Evolutionary conservation across 2,797 vertebrate genomes (phyloP).

Genomic region (Tauraco hartlaubi): DNA sequence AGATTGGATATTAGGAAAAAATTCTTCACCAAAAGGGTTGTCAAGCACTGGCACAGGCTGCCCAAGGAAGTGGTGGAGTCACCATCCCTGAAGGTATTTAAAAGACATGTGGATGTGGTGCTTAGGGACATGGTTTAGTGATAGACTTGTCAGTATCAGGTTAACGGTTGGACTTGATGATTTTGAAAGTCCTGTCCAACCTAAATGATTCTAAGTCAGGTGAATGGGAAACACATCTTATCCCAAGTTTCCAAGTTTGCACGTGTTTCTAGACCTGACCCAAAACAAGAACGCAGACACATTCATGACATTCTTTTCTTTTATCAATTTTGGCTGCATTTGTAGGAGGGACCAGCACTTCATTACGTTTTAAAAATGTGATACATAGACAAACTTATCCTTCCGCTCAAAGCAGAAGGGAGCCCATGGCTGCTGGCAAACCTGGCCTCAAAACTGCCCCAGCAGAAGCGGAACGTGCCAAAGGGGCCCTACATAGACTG

Average conservation of each 20-base stretch:
- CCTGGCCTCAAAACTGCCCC: background rate
- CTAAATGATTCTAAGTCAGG: background rate
- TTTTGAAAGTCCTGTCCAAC: too few species aligned
- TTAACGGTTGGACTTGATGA: too few species aligned
- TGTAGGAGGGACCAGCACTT: background rate
- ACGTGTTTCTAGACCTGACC: background rate
- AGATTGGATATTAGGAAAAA: too few species aligned
- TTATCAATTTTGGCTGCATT: background rate
- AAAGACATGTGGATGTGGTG: too few species aligned
- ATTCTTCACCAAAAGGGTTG: too few species aligned
- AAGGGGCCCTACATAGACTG: background rate
- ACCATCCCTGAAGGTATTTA: too few species aligned
- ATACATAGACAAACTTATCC: background rate
- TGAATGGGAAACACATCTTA: background rate
- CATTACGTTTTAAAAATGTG: background rate
- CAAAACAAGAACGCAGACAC: background rate
- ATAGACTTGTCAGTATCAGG: too few species aligned
- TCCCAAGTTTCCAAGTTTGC: accelerated
- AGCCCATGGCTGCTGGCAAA: background rate
- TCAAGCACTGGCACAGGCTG: too few species aligned
- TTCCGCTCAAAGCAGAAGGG: background rate
- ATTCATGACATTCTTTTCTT: background rate
- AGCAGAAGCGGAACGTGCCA: background rate
- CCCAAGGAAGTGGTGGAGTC: too few species aligned
- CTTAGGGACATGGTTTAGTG: too few species aligned